Percentiles rank a stretch among this genome's conserved stretches.
These are phyloP conservation scores for Pinna nobilis DNA, from an alignment of 1,140 invertebrate genomes.

Conservation along the genomic window DNA sequence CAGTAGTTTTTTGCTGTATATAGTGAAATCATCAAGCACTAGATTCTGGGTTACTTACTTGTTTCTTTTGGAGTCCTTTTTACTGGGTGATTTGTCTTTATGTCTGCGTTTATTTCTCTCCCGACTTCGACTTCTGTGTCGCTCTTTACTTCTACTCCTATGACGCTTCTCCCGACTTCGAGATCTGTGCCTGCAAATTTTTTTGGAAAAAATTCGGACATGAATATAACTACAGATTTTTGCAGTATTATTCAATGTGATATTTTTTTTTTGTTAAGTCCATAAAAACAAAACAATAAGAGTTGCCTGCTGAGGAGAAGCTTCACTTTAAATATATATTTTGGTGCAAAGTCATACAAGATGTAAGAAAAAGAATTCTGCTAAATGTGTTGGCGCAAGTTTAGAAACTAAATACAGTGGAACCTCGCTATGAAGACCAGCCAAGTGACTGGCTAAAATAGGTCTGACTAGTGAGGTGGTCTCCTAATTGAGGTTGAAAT, in stretches of 20 bases:
- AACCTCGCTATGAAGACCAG: too few species aligned
- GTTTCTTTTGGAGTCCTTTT: background rate
- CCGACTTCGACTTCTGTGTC: constrained; percentile 41
- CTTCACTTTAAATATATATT: too few species aligned
- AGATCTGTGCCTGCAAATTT: constrained; percentile 5
- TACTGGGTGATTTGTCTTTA: constrained; percentile 46
- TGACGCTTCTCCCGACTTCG: constrained; percentile 45
- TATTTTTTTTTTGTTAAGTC: background rate
- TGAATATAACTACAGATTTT: background rate
- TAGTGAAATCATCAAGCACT: background rate
- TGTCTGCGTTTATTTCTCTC: constrained; percentile 52
- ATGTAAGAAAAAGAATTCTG: too few species aligned
- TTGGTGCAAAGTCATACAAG: too few species aligned
- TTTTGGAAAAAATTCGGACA: background rate
- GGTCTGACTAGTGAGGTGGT: too few species aligned
- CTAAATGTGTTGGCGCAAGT: too few species aligned
- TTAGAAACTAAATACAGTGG: too few species aligned
- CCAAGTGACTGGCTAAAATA: too few species aligned
- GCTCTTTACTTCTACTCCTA: constrained; percentile 57
- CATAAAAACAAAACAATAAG: background rate
- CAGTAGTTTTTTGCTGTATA: background rate
- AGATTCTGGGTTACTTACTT: background rate
- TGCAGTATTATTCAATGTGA: background rate
- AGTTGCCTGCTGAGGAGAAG: background rate
- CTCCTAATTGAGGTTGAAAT: too few species aligned